Percentiles rank a stretch among this genome's conserved stretches.
Evolutionary conservation across 2,797 vertebrate species (phyloP).

Genomic region (Vireo griseus): DNA sequence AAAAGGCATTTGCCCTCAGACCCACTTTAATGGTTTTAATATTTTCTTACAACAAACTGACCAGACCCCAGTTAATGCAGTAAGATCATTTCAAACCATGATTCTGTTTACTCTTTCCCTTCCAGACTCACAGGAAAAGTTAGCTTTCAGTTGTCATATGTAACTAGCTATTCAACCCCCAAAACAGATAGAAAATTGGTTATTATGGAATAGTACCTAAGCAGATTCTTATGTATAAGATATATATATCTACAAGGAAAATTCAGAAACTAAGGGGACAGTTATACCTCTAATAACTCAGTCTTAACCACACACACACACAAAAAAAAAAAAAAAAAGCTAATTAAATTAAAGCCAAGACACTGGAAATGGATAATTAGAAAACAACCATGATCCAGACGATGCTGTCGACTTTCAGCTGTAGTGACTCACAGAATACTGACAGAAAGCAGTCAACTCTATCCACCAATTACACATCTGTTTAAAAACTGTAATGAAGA

Average conservation of each 20-base stretch:
- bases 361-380: neutral
- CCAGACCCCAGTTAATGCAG: neutral
- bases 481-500: constrained; percentile 18
- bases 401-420: constrained; percentile 6
- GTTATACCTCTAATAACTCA: neutral
- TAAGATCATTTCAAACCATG: neutral
- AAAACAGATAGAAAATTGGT: neutral
- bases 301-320: neutral
- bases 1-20: neutral
- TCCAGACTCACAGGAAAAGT: neutral
- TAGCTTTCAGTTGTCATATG: neutral
- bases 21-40: neutral
- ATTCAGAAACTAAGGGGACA: neutral
- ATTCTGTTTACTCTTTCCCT: neutral
- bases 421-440: constrained; percentile 6
- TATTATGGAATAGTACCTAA: neutral
- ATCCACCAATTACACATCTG: neutral
- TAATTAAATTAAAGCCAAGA: neutral
- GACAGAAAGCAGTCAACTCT: constrained; percentile 44
- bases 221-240: neutral
- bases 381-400: constrained; percentile 4
- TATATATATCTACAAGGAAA: neutral
- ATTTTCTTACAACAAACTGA: neutral
- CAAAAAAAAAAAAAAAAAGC: rapidly evolving
- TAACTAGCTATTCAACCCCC: neutral